phyloP scores from a whole-genome alignment of 2,888 invertebrate genomes.

The Pterobdella sp. region DNA sequence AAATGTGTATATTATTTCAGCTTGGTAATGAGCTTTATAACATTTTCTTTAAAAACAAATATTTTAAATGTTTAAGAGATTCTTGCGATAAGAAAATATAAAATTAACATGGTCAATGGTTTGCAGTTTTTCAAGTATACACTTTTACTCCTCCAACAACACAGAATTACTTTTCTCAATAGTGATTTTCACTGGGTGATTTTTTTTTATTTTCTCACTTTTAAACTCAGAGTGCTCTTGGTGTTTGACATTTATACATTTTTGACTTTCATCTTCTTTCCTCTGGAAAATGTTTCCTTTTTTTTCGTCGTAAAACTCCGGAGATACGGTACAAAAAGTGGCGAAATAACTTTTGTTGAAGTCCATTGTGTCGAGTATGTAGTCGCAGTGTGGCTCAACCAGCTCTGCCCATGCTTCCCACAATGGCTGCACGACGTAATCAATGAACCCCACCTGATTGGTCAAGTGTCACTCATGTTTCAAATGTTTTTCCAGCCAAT shows the following conservation, averaged over 20 bases:
- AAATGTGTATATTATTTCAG: too few relatives aligned
- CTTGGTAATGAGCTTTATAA: too few relatives aligned
- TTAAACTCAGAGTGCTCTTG: neutral
- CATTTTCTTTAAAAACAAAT: too few relatives aligned
- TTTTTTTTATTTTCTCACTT: neutral
- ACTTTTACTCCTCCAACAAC: neutral
- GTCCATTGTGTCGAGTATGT: conserved; percentile 28
- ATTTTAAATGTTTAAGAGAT: too few relatives aligned
- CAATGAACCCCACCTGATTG: conserved; percentile 29
- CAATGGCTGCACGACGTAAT: conserved; percentile 29
- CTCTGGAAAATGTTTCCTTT: too few relatives aligned
- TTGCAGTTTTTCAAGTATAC: neutral
- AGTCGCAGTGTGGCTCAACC: conserved; percentile 29
- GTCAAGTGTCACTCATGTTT: too few relatives aligned
- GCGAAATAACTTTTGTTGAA: conserved; percentile 23
- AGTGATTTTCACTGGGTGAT: conserved; percentile 1
- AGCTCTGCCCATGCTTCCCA: conserved; percentile 32
- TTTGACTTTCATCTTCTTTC: neutral
- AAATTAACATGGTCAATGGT: too few relatives aligned
- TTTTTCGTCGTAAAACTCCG: neutral
- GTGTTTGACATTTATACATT: neutral
- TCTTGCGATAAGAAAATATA: too few relatives aligned
- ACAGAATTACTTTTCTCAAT: neutral
- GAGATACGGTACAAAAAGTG: conserved; percentile 2
- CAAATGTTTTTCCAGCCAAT: too few relatives aligned